Base-by-base conservation (phyloP, 2,797 vertebrate genomes). In the Danionella dracula region DNA sequence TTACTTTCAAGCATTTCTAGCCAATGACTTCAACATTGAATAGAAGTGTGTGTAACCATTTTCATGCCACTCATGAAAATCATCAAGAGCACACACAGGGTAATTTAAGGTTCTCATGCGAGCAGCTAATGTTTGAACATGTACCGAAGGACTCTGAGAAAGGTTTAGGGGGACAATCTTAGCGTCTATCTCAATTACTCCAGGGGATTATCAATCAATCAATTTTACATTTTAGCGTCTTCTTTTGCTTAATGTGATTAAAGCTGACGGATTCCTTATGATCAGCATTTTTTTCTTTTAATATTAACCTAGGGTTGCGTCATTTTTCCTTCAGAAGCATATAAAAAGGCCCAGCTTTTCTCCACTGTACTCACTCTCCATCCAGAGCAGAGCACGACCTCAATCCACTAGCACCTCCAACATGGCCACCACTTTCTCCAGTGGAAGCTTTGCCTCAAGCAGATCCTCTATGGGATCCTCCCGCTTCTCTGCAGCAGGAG, bases 401-500 rank as follows among this genome's bases (percentile, higher is more conserved):
- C 31, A 23, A 46, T 20, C 9, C 66, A 61, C 6, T 27, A 1
- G 20, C 27, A 54, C 6, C 35, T 1, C 20, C 27, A 31, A 13
- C 54, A 70, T 70, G 68, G 68, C 60, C 19, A 50, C 51, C 37
- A 48, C 61, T 37, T 56, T 64, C 51, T 55, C 68, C 51, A 57
- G 42, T 35, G 23, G 67, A 35, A 55, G 50, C 50, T 70, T 56
- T 23, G 4, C 48, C 5, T 44, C 40, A 50, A 49, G 58, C 17
- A 59, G 69, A 10, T 32, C 63, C 45, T 58, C 55, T 3, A 37
- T 49, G 34, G 69, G 70, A 38, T 53, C 64, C 16, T 61, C 57
- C 1, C 67, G 62, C 3, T 9, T 72, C 7, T 74, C 71, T 9
- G 2, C 35, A n/a, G 42, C 45, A 19, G 67, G 41, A 19, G 67